phyloP scores from a whole-genome alignment of 2,797 vertebrate genomes.

The Peromyscus attwateri region DNA sequence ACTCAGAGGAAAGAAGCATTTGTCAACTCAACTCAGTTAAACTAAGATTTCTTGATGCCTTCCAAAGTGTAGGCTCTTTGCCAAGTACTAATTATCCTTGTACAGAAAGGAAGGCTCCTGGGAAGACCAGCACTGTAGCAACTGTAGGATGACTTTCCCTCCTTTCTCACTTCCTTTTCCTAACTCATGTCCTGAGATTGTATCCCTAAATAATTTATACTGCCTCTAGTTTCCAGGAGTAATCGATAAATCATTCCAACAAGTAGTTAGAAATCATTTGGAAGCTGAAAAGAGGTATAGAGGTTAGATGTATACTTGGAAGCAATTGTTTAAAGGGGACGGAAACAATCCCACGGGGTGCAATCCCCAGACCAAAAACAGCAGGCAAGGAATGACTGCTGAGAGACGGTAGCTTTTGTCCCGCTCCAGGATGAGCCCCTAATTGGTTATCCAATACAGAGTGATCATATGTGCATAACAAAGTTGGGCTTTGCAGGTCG shows the following conservation, averaged over 20 bases:
- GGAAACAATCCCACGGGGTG: background rate
- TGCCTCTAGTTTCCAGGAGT: background rate
- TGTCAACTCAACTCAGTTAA: conserved; percentile 1
- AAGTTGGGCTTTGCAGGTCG: background rate
- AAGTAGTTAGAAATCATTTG: background rate
- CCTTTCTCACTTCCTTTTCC: background rate
- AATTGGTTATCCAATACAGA: background rate
- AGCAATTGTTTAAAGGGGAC: background rate
- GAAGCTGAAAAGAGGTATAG: background rate
- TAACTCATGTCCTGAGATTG: background rate
- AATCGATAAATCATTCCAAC: background rate
- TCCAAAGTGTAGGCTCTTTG: background rate
- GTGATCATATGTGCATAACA: background rate
- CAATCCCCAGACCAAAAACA: background rate
- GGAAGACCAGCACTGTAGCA: background rate
- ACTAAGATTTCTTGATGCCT: background rate
- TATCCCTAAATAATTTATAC: background rate
- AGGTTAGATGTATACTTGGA: background rate
- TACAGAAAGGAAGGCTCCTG: background rate
- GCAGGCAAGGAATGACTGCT: background rate
- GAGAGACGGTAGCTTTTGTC: background rate
- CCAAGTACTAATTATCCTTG: background rate
- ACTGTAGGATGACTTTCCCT: background rate
- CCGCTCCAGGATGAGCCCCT: background rate
- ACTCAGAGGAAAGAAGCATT: background rate